phyloP scores from a whole-genome alignment of 2,113 vertebrate species.

The Engraulis encrasicolus region DNA sequence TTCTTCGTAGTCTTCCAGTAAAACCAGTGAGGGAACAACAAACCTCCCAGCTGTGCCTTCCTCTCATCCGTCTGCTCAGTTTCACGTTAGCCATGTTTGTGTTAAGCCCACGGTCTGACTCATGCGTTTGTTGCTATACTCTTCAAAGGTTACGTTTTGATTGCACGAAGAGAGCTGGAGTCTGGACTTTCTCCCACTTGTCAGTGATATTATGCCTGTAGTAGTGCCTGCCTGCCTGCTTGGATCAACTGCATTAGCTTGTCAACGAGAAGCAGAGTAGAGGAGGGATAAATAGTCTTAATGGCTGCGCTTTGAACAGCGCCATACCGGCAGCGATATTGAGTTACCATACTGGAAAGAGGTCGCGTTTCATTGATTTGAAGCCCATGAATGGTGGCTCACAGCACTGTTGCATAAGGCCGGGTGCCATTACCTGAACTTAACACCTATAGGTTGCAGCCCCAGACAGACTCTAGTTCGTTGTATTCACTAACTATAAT shows the following conservation, averaged over 20 bases:
- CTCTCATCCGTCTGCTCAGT: not conserved
- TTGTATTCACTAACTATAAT: too few species aligned
- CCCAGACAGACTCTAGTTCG: not conserved
- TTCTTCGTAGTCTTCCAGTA: not conserved
- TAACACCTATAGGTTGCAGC: not conserved
- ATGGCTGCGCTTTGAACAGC: not conserved
- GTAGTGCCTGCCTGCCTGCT: too few species aligned
- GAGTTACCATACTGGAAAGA: constrained; percentile 37
- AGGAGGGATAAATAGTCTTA: not conserved
- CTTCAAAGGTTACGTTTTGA: not conserved
- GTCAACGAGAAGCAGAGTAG: not conserved
- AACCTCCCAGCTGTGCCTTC: not conserved
- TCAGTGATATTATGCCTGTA: not conserved
- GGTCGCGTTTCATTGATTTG: constrained; percentile 37
- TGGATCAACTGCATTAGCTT: not conserved
- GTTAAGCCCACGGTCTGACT: not conserved
- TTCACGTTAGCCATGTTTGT: not conserved
- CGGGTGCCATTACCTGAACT: not conserved
- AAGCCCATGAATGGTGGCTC: not conserved
- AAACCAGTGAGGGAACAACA: not conserved
- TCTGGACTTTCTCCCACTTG: not conserved
- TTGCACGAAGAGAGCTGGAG: not conserved
- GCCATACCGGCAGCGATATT: constrained; percentile 25
- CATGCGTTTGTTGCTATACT: not conserved
- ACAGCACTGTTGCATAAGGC: not conserved